phyloP scores from a whole-genome alignment of 2,888 invertebrate genomes.

The Tachina grossa region DNA sequence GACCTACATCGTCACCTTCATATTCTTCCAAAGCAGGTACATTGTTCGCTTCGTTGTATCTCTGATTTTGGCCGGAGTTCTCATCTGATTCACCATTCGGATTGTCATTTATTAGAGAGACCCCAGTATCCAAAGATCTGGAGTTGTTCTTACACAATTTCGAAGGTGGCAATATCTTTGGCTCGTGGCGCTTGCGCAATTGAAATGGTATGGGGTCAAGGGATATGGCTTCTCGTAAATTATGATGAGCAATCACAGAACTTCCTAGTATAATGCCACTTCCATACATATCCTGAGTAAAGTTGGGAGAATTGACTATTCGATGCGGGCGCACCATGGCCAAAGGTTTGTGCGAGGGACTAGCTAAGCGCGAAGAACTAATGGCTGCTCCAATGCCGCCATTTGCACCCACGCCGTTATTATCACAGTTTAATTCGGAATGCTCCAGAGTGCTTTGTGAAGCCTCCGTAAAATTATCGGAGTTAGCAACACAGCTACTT shows the following conservation, averaged over 20 bases:
- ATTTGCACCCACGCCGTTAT: conserved; percentile 75
- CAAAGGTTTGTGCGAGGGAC: conserved; percentile 78
- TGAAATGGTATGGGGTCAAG: conserved; percentile 86
- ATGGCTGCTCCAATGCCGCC: conserved; percentile 70
- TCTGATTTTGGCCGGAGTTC: conserved; percentile 34
- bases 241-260: conserved; percentile 69
- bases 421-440: conserved; percentile 83
- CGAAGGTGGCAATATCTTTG: conserved; percentile 77
- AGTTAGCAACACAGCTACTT: conserved; percentile 65
- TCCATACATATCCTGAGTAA: conserved; percentile 75
- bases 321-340: conserved; percentile 83
- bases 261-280: conserved; percentile 70
- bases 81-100: conserved; percentile 52
- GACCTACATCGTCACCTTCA: conserved; percentile 78
- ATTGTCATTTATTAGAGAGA: conserved; percentile 73
- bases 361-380: conserved; percentile 58
- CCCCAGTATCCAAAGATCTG: conserved; percentile 81
- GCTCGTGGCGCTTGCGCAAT: conserved; percentile 77
- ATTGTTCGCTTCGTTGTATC: conserved; percentile 71
- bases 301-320: conserved; percentile 82
- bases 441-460: conserved; percentile 81
- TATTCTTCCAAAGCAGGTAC: conserved; percentile 74
- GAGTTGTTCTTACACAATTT: conserved; percentile 81
- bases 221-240: conserved; percentile 86
- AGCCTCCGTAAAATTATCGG: conserved; percentile 76